These are phyloP conservation scores for Tetramorium bicarinatum DNA, from an alignment of 2,888 invertebrate genomes.

Conservation along the genomic window DNA sequence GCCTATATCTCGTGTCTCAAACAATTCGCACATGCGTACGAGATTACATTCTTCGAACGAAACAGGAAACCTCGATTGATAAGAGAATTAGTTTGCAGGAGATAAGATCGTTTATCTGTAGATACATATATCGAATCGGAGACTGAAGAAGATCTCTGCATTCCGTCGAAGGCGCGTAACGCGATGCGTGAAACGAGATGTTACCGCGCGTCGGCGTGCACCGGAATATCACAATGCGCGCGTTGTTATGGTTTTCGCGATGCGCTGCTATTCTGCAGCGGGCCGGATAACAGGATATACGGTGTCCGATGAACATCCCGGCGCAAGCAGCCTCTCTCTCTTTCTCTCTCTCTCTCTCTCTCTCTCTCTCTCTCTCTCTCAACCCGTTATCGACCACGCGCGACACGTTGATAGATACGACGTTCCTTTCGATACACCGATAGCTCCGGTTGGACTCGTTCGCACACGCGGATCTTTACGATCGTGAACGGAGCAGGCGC, in stretches of 20 bases:
- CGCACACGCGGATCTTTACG: conserved; percentile 48
- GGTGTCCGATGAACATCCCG: conserved; percentile 86
- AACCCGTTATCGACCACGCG: conserved; percentile 83
- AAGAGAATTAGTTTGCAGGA: conserved; percentile 61
- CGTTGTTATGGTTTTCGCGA: conserved; percentile 76
- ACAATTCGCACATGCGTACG: conserved; percentile 13
- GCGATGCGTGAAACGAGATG: conserved; percentile 63
- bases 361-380: conserved; percentile 45
- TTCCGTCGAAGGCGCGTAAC: conserved; percentile 52
- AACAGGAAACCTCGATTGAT: conserved; percentile 60
- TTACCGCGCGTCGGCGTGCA: conserved; percentile 46
- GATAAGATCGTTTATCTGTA: conserved; percentile 68
- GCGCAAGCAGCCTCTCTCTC: conserved; percentile 67
- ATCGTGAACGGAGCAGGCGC: conserved; percentile 11
- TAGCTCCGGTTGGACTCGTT: conserved; percentile 24
- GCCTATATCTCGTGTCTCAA: conserved; percentile 21
- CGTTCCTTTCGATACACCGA: conserved; percentile 64
- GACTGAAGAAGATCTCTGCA: conserved; percentile 55
- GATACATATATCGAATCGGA: conserved; percentile 53
- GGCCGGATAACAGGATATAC: conserved; percentile 86
- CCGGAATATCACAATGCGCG: conserved; percentile 61
- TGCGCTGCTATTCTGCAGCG: conserved; percentile 79
- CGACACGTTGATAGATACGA: conserved; percentile 71
- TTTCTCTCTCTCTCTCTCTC: background rate
- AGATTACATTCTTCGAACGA: conserved; percentile 53